Evolutionary conservation across 2,888 invertebrate genomes (phyloP), one percentile per base, ranked within the genome.

Genomic region (Germaria angustata): DNA sequence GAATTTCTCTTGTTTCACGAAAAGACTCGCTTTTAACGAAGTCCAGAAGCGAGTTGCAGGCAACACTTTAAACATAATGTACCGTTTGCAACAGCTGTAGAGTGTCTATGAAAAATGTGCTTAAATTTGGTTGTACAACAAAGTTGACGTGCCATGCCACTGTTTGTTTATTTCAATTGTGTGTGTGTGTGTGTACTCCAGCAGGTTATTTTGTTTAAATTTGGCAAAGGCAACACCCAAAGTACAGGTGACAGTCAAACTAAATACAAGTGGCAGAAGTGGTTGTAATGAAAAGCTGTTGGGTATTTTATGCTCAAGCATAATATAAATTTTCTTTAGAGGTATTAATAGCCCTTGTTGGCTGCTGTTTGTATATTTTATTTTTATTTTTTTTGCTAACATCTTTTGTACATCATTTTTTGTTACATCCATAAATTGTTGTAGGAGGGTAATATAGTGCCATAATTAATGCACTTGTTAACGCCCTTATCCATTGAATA

Each of bases 391-490:
- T 32, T 24, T 73, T 73, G 51, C 17, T 7, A 2, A 61, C 1
- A 24, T 0, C n/a, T 39, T 61, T 49, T 61, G 7, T 55, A 24
- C 15, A n/a, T 34, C 15, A n/a, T 34, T 59, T 34, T 46, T 13
- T 59, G 24, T 51, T 2, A 39, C 13, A 22, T 2, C 17, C 46
- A 28, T 55, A 34, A 55, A 65, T 75, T 65, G 41, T 44, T 49
- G 17, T 39, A 4, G 53, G 28, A 15, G n/a, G 13, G 20, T 73
- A 41, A 61, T 53, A 13, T 46, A 63, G 68, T 68, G 61, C 9
- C 61, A 65, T 80, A 69, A 75, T 75, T 80, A 75, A 80, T 80
- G 63, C 39, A 32, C 63, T 65, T 69, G 63, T 75, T 80, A 80
- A 69, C 75, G 49, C 75, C 69, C 69, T 55, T 65, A 32, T 61